Evolutionary conservation across 2,888 invertebrate genomes (phyloP).

Genomic region (Minunthozetes semirufus): DNA sequence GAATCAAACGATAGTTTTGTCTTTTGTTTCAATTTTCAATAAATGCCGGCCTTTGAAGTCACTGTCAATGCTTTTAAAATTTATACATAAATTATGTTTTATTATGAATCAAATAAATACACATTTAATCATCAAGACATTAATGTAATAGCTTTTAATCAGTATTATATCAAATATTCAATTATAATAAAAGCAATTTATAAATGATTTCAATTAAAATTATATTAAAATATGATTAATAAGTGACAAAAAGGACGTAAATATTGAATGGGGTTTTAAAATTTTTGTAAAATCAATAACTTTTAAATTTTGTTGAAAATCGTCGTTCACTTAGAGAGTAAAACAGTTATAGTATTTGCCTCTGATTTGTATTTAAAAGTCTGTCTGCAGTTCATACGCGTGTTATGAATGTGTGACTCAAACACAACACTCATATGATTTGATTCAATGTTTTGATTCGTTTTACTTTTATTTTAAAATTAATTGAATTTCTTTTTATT

Average conservation of each 20-base stretch:
- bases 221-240: background rate
- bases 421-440: background rate
- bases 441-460: background rate
- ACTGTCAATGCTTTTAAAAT: background rate
- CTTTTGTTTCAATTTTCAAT: background rate
- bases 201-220: too few species aligned
- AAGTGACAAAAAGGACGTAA: background rate
- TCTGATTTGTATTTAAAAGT: background rate
- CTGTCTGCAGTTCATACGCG: background rate
- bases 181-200: too few species aligned
- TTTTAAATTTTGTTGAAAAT: background rate
- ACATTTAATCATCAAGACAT: too few species aligned
- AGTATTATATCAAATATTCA: too few species aligned
- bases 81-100: too few species aligned
- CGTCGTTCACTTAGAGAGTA: background rate
- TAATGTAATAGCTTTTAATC: too few species aligned
- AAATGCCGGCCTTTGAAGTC: background rate
- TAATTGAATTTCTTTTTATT: background rate
- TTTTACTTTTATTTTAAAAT: background rate
- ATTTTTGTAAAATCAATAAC: too few species aligned
- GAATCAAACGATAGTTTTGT: background rate
- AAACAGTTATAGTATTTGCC: background rate
- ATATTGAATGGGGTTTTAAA: background rate
- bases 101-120: too few species aligned
- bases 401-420: too few species aligned